Conservation (phyloP, 1,140 invertebrate species). For the Trachymyrmex septentrionalis region DNA sequence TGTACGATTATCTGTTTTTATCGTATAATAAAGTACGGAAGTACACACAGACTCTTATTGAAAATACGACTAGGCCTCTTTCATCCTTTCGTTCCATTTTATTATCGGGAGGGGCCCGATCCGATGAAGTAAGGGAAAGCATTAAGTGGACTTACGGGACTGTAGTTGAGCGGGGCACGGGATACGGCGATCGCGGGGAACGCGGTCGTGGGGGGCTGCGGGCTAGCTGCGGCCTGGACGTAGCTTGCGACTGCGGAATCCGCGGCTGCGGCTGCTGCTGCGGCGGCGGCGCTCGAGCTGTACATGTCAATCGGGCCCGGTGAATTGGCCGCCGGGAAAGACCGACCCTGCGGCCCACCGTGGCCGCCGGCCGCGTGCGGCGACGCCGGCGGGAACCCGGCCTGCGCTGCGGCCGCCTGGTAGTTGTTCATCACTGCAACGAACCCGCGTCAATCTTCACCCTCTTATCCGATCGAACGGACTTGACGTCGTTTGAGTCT, state of each 20-base stretch:
- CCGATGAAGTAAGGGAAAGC: constrained; percentile 1
- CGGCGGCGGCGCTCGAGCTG: too few relatives aligned
- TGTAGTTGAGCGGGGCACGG: constrained; percentile 95
- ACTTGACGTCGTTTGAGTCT: not conserved
- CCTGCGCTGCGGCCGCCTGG: constrained; percentile 87
- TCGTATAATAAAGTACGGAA: not conserved
- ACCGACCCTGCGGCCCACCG: too few relatives aligned
- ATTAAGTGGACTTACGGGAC: constrained; percentile 90
- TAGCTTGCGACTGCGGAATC: constrained; percentile 91
- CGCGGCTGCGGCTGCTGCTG: constrained; percentile 84
- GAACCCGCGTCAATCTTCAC: constrained; percentile 74
- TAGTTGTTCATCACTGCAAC: constrained; percentile 98
- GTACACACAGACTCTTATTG: too few relatives aligned
- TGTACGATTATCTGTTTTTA: not conserved
- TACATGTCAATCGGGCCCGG: too few relatives aligned
- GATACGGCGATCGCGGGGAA: constrained; percentile 96
- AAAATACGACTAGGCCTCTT: not conserved
- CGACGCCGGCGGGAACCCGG: too few relatives aligned
- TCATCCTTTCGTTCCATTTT: constrained; percentile 24
- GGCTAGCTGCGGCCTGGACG: constrained; percentile 95
- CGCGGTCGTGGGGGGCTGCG: constrained; percentile 93
- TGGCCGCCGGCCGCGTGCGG: too few relatives aligned
- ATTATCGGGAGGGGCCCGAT: constrained; percentile 35
- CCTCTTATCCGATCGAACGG: constrained; percentile 24
- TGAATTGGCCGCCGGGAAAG: too few relatives aligned